phyloP scores from a whole-genome alignment of 2,888 invertebrate species.

The Charanyca ferruginea region DNA sequence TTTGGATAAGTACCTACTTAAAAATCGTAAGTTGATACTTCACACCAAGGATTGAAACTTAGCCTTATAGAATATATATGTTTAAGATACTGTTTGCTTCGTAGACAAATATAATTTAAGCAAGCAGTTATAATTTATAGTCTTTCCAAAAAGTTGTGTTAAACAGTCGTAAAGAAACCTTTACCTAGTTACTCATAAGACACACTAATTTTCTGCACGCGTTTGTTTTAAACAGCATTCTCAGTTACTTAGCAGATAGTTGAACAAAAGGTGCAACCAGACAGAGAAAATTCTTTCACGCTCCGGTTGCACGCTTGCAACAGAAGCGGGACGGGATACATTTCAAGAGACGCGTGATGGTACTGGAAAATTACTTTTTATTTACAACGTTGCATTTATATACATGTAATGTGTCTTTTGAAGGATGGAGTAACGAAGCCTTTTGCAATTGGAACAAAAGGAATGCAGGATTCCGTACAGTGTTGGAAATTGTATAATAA shows the following conservation, averaged over 20 bases:
- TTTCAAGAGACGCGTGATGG: background rate
- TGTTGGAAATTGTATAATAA: no score
- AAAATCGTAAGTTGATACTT: background rate
- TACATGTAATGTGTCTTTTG: background rate
- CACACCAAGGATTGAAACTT: background rate
- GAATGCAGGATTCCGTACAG: no score
- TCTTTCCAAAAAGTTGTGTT: background rate
- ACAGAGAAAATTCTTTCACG: constrained; percentile 14
- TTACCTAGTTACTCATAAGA: background rate
- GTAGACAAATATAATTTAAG: background rate
- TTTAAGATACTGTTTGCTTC: background rate
- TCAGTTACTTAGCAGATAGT: background rate
- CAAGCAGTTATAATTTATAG: background rate
- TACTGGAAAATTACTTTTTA: constrained; percentile 19
- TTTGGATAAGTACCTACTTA: background rate
- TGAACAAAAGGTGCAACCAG: constrained; percentile 18
- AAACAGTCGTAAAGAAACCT: background rate
- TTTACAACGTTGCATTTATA: background rate
- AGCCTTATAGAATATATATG: background rate
- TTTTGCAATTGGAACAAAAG: no score
- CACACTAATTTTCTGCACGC: background rate
- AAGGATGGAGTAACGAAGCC: background rate
- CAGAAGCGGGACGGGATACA: background rate
- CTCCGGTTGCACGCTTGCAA: constrained; percentile 11
- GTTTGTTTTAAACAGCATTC: constrained; percentile 11